Evolutionary conservation across 2,888 invertebrate species (phyloP), one percentile per base, ranked within the genome.

Genomic region (Phengaris arion): DNA sequence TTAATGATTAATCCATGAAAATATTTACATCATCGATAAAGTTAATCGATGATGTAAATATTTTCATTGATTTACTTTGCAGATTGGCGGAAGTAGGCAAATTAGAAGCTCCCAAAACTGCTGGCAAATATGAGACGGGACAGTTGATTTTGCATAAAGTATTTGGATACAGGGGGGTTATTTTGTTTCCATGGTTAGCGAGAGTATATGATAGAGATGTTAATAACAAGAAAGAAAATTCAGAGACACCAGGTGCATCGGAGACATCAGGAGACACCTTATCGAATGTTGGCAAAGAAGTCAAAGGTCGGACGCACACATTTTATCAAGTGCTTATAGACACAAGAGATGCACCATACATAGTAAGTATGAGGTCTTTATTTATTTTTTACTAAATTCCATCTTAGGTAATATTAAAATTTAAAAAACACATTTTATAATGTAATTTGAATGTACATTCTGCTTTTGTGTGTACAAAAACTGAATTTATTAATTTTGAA

Each of bases 301-400:
- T 98, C 10, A 97, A 98, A 89, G 98, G 98, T 72, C 95, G 96
- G 86, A 97, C 98, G 8, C 98, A 98, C 84, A 97, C 98, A 59
- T 99, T 98, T 89, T 99, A 99, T 89, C 99, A 99, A 94, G 99
- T 99, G 68, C 94, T 99, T 68, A 99, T 99, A 81, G 99, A 99
- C 90, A 97, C 98, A 78, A 95, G 99, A 85, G 99, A 99, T 94
- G 98, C 98, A 85, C 98, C 99, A 8, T 98, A 97, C 88, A 99
- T 99, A 94, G 98, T 98, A 94, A 96, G 97, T 95, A 59, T 68
- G 68, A 9, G 15, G 52, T 59, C 52, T 48, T 68, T 55, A 68
- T 68, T 64, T n/a, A n/a, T n/a, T 9, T 12, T 75, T 76, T 8
- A 70, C 51, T 55, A 2, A 68, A 9, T 48, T 45, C 22, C 6